Conservation (phyloP, 2,888 invertebrate genomes). For the Phyto melanocephala region DNA sequence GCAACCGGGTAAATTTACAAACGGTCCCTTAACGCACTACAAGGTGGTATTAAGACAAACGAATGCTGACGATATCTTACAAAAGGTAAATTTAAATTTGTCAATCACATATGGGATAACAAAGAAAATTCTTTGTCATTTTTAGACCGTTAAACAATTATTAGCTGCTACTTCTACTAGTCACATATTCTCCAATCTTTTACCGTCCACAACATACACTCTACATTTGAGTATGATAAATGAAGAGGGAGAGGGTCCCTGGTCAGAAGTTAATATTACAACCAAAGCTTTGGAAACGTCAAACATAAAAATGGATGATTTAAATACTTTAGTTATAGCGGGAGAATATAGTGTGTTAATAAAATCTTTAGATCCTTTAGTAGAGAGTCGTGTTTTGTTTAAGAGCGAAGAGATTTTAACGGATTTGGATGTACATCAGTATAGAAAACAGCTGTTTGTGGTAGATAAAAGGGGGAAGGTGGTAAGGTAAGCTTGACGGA, state of each 20-base stretch:
- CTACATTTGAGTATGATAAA: conserved; percentile 90
- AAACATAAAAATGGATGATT: conserved; percentile 44
- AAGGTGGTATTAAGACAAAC: conserved; percentile 84
- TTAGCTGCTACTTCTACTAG: conserved; percentile 35
- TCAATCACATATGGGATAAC: too few relatives aligned
- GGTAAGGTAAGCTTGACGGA: conserved; percentile 74
- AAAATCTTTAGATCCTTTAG: conserved; percentile 69
- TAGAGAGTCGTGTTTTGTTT: conserved; percentile 71
- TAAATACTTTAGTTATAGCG: conserved; percentile 66
- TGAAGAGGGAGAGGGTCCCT: conserved; percentile 88
- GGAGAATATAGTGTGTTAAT: conserved; percentile 68
- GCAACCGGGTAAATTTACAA: conserved; percentile 91
- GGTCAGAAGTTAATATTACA: conserved; percentile 82
- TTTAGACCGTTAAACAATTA: neutral
- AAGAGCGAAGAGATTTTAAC: conserved; percentile 73
- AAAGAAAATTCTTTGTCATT: neutral
- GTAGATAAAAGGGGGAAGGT: conserved; percentile 86
- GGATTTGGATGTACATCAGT: conserved; percentile 90
- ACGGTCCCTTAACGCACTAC: conserved; percentile 93
- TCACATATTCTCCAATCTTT: conserved; percentile 80
- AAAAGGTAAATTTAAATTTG: conserved; percentile 85
- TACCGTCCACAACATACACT: conserved; percentile 84
- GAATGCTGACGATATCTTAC: conserved; percentile 81
- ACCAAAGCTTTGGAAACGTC: conserved; percentile 79
- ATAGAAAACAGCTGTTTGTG: conserved; percentile 86